These are phyloP conservation scores for Geococcyx californianus DNA, from an alignment of 2,113 vertebrate genomes.

Conservation along the genomic window DNA sequence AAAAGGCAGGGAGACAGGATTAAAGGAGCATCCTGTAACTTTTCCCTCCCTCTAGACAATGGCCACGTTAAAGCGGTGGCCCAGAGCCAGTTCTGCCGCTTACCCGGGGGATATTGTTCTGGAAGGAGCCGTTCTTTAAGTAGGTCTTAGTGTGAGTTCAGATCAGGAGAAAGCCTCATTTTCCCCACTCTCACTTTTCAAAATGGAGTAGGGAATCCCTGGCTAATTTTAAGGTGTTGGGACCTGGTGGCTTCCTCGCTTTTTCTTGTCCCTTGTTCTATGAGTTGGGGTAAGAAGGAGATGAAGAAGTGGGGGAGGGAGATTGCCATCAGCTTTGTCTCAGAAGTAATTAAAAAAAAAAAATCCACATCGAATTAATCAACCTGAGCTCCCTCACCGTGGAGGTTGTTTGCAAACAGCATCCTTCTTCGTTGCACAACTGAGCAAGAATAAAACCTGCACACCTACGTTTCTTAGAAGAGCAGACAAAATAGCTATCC, in stretches of 20 bases:
- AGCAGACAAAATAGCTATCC: conserved; percentile 34
- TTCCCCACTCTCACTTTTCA: conserved; percentile 17
- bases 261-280: conserved; percentile 4
- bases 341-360: conserved; percentile 30
- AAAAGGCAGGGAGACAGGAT: neutral
- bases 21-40: conserved; percentile 44
- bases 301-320: neutral
- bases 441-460: conserved; percentile 29
- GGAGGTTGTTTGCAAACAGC: conserved; percentile 67
- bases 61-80: conserved; percentile 64
- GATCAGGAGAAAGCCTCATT: neutral
- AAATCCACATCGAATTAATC: neutral
- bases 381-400: neutral
- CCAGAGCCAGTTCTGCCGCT: conserved; percentile 22
- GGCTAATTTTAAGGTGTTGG: conserved; percentile 13
- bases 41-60: conserved; percentile 67
- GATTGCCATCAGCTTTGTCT: conserved; percentile 47
- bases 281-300: neutral
- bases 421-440: conserved; percentile 33
- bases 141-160: conserved; percentile 32
- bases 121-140: neutral
- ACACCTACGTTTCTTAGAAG: conserved; percentile 55
- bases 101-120: neutral
- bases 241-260: neutral
- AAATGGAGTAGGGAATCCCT: conserved; percentile 59